Percentiles rank a stretch among this genome's conserved stretches.
Evolutionary conservation across 2,888 invertebrate species (phyloP).

Genomic region (Octodonta nipae): DNA sequence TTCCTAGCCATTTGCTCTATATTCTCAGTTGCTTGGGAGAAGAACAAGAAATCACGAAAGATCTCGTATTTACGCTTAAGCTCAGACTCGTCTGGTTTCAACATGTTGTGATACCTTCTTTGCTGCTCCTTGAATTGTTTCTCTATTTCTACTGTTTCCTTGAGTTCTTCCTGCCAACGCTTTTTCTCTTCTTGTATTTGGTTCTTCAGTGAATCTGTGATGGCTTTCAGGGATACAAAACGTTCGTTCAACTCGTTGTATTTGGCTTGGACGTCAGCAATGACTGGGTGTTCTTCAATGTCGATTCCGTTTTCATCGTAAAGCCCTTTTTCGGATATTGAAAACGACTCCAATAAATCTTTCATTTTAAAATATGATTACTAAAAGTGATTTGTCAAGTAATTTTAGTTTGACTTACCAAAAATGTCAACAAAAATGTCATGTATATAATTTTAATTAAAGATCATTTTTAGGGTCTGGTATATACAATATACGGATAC

Average conservation of each 20-base stretch:
- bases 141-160: slow-evolving; percentile 14
- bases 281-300: slow-evolving; percentile 4
- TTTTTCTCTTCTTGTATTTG: slow-evolving; percentile 11
- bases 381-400: too few species aligned
- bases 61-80: slow-evolving; percentile 11
- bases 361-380: too few species aligned
- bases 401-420: too few species aligned
- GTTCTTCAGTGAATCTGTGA: slow-evolving; percentile 12
- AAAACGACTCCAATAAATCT: too few species aligned
- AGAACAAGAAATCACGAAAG: slow-evolving; percentile 14
- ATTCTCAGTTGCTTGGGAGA: slow-evolving; percentile 9
- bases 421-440: too few species aligned
- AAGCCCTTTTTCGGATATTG: too few species aligned
- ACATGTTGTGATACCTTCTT: slow-evolving; percentile 2
- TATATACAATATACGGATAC: too few species aligned
- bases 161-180: slow-evolving; percentile 14
- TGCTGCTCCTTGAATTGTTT: slow-evolving; percentile 9
- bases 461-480: too few species aligned
- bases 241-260: slow-evolving; percentile 13
- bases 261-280: slow-evolving; percentile 5
- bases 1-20: slow-evolving; percentile 11
- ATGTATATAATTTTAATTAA: too few species aligned
- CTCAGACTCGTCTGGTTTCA: slow-evolving; percentile 8
- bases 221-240: slow-evolving; percentile 11
- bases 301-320: too few species aligned